These are phyloP conservation scores for Harpagifer antarcticus DNA, from an alignment of 2,797 vertebrate genomes.

Conservation along the genomic window DNA sequence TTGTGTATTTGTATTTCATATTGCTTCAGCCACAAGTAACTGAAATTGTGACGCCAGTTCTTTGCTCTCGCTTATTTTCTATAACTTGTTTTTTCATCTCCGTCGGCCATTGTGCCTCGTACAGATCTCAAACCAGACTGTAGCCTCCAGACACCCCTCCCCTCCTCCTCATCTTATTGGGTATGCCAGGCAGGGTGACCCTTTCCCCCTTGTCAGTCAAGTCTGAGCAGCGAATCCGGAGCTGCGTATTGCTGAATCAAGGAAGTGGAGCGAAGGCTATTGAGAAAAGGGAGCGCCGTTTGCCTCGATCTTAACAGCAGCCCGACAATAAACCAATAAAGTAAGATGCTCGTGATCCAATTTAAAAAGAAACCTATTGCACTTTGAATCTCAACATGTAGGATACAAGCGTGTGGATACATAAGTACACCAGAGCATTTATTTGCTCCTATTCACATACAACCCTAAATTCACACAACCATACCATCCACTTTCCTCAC, in stretches of 20 bases:
- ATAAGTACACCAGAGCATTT: constrained; percentile 52
- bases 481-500: constrained; percentile 70
- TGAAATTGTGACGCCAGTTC: constrained; percentile 20
- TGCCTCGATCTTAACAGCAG: constrained; percentile 54
- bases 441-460: constrained; percentile 49
- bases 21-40: constrained; percentile 5
- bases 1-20: constrained; percentile 21
- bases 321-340: constrained; percentile 56
- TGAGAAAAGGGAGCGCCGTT: constrained; percentile 61
- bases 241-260: constrained; percentile 51
- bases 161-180: constrained; percentile 76
- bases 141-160: constrained; percentile 71
- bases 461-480: constrained; percentile 64
- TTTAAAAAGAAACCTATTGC: constrained; percentile 41
- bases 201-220: constrained; percentile 73
- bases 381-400: constrained; percentile 32
- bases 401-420: constrained; percentile 10
- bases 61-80: constrained; percentile 23
- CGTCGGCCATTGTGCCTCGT: constrained; percentile 62
- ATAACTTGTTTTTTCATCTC: constrained; percentile 40
- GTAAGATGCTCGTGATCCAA: constrained; percentile 34
- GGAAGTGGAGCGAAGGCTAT: constrained; percentile 69
- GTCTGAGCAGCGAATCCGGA: constrained; percentile 66
- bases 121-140: constrained; percentile 64
- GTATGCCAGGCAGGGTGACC: constrained; percentile 62